These are phyloP conservation scores for Pica pica DNA, from an alignment of 2,113 vertebrate genomes.

Conservation along the genomic window DNA sequence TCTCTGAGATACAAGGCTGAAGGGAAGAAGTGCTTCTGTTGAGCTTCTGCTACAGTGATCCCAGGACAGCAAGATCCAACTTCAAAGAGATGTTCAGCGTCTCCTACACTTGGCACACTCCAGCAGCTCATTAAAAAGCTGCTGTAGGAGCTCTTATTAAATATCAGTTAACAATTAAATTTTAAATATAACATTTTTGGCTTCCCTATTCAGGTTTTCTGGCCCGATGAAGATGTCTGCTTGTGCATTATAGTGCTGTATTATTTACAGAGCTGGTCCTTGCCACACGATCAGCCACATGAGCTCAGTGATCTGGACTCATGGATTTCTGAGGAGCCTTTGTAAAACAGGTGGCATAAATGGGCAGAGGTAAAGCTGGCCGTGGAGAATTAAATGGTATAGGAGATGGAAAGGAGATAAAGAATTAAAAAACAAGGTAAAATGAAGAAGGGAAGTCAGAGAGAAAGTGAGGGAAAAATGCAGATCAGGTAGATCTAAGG, in stretches of 20 bases:
- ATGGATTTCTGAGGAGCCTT: not conserved
- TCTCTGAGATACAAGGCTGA: not conserved
- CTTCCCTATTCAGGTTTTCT: not conserved
- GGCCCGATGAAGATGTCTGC: not conserved
- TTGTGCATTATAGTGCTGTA: not conserved
- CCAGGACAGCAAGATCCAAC: not conserved
- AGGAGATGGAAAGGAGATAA: not conserved
- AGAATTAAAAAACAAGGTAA: not conserved
- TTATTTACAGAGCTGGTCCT: not conserved
- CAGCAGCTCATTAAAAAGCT: not conserved
- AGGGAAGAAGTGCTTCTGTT: not conserved
- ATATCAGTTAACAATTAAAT: not conserved
- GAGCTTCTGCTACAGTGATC: not conserved
- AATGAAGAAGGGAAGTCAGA: not conserved
- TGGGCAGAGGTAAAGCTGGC: not conserved
- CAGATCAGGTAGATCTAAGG: not conserved
- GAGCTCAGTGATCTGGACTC: not conserved
- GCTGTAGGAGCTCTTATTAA: not conserved
- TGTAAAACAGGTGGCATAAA: not conserved
- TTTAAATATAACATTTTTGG: not conserved
- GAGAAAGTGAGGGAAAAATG: not conserved
- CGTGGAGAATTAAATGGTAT: not conserved
- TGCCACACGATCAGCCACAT: fast-evolving
- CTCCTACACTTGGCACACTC: not conserved
- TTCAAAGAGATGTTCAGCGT: not conserved